Conservation (phyloP, 2,888 invertebrate genomes). For the Cephus nigrinus region DNA sequence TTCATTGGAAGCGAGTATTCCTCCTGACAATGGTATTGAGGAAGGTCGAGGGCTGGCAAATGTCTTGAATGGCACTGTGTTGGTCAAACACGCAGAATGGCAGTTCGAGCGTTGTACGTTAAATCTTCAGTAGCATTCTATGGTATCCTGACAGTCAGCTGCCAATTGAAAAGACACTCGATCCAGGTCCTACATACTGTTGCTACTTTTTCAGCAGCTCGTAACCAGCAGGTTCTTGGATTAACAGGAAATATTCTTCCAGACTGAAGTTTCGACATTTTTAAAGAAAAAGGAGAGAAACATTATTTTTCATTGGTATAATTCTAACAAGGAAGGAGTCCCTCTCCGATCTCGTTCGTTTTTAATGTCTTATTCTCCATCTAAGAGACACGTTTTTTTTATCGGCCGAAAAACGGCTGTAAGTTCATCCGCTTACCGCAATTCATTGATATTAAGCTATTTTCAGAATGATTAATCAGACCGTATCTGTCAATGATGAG, state of each 20-base stretch:
- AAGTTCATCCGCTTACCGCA: too few relatives aligned
- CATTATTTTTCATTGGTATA: neutral
- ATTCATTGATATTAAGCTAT: too few relatives aligned
- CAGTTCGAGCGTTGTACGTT: neutral
- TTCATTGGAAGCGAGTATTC: neutral
- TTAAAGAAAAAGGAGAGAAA: neutral
- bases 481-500: too few relatives aligned
- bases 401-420: too few relatives aligned
- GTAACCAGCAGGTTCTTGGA: neutral
- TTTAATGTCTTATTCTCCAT: too few relatives aligned
- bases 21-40: neutral
- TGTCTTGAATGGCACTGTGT: slow-evolving; percentile 8
- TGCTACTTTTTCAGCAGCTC: neutral
- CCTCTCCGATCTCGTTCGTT: too few relatives aligned
- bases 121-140: slow-evolving; percentile 4
- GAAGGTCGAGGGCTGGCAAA: slow-evolving; percentile 4
- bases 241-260: neutral
- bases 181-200: neutral
- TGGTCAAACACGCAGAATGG: slow-evolving; percentile 10
- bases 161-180: slow-evolving; percentile 1
- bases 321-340: too few relatives aligned
- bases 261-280: neutral
- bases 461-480: too few relatives aligned
- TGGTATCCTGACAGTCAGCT: slow-evolving; percentile 5
- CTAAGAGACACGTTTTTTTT: too few relatives aligned